Evolutionary conservation across 2,888 invertebrate genomes (phyloP), one percentile per base, ranked within the genome.

Genomic region (Rhorus exstirpatorius): DNA sequence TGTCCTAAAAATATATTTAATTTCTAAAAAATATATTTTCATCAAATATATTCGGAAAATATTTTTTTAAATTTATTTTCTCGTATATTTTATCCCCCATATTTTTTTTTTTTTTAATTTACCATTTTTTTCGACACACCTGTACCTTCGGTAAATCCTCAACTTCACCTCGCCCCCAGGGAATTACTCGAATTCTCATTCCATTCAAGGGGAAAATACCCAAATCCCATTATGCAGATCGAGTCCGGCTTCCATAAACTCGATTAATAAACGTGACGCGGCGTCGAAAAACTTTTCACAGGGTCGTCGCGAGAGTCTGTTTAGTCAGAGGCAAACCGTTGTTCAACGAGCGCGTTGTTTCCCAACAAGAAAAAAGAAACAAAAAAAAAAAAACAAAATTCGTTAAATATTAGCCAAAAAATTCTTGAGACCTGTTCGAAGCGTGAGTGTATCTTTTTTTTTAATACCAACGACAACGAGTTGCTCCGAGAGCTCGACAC

Each of bases 191-290:
- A 58, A 38, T 76, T 63, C 74, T 84, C 81, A 84, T 86, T 87
- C 53, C 78, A 85, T 86, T 88, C 86, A 88, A 88, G 86, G 86
- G 85, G 85, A 82, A 85, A 81, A 84, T 80, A 38, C n/a, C 12
- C 8, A 35, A 90, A 92, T 92, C 90, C 83, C 84, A 88, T 92
- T 92, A 92, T 72, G 86, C 80, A 81, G 84, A 84, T 82, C 76
- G 79, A 71, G 83, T 89, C 85, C 77, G 92, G 92, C 88, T 93
- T 93, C 93, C 53, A n/a, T 53, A 91, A 92, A 93, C 86, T 92
- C 82, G 88, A 92, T 93, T n/a, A n/a, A n/a, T 92, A 91, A 61
- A 53, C 78, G 79, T 89, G 90, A 91, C n/a, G n/a, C 85, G 86
- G 88, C 87, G 90, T 90, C 90, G 90, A 90, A 89, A 89, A 90